Evolutionary conservation across 1,140 invertebrate species (phyloP), one percentile per base, ranked within the genome.

Genomic region (Chironomus tepperi): DNA sequence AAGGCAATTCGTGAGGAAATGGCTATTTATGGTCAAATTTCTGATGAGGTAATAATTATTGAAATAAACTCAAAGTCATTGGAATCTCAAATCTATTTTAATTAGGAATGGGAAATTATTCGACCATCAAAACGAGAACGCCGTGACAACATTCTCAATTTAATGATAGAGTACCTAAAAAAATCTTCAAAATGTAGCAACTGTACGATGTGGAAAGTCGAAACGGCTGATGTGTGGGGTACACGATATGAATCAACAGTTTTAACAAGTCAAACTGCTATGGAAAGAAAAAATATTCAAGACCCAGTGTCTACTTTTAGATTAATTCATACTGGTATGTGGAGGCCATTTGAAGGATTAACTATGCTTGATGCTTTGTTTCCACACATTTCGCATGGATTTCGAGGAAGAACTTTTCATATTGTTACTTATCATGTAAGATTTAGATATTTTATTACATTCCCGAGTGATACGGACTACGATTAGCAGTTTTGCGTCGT

Each of bases 371-470:
- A 95, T 78, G 84, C 87, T 7, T 80, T 94, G 47, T 95, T 95
- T 81, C 91, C 92, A 0, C 92, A 96, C 77, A 84, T 93, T 0
- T 84, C 82, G 3, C 88, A 94, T 76, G 91, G 91, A 15, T 94
- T 96, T 76, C 85, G 92, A 42, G 89, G 90, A n/a, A 88, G 89
- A 76, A 85, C 81, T 16, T 77, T 94, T 74, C 88, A 90, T 0
- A 84, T 93, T 10, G 82, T 89, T 1, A 88, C 89, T 0, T 89
- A 88, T 80, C 88, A 92, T 80, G 90, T 91, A 82, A 85, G 85
- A 84, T 67, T 67, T 74, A 72, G 10, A 72, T 73, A 3, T n/a
- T 74, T 15, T 42, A 18, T 3, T 67, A 74, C 6, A 43, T 43
- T 21, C 72, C 43, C 10, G 7, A 47, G 42, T 75, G n/a, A n/a